These are phyloP conservation scores for Ridgeia piscesae DNA, from an alignment of 1,140 invertebrate genomes.

Conservation along the genomic window DNA sequence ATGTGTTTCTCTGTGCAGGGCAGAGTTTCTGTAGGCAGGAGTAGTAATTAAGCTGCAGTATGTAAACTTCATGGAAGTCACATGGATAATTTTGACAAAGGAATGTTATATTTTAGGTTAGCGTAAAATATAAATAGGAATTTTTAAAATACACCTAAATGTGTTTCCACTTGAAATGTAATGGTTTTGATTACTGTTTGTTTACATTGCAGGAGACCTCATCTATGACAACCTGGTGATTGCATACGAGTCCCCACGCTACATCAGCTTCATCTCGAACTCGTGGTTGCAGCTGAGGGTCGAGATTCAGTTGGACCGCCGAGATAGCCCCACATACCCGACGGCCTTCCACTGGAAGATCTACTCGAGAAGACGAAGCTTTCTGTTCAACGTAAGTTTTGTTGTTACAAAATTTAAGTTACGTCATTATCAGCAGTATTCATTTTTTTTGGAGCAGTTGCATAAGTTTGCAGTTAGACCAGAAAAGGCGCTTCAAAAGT, in stretches of 20 bases:
- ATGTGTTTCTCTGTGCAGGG: too few species aligned
- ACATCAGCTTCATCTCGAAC: slow-evolving; percentile 29
- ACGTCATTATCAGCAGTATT: neutral
- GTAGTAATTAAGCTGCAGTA: too few species aligned
- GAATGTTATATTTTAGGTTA: neutral
- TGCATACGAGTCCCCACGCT: slow-evolving; percentile 22
- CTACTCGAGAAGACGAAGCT: slow-evolving; percentile 23
- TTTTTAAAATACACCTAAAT: neutral
- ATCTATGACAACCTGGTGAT: slow-evolving; percentile 22
- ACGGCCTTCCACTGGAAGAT: slow-evolving; percentile 13
- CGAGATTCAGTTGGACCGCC: slow-evolving; percentile 23
- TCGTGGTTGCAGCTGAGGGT: slow-evolving; percentile 15
- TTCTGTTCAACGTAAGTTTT: slow-evolving; percentile 23
- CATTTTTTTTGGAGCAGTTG: neutral
- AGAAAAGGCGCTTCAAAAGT: too few species aligned
- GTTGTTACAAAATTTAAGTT: neutral
- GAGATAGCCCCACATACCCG: slow-evolving; percentile 6
- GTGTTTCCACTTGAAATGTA: neutral
- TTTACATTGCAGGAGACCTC: slow-evolving; percentile 18
- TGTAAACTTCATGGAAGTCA: too few species aligned
- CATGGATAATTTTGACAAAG: too few species aligned
- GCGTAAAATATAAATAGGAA: neutral
- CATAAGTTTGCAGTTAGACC: too few species aligned
- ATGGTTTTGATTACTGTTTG: neutral
- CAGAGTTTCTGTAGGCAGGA: too few species aligned